These are phyloP conservation scores for Bagarius yarrelli DNA, from an alignment of 2,113 vertebrate species.

Conservation along the genomic window DNA sequence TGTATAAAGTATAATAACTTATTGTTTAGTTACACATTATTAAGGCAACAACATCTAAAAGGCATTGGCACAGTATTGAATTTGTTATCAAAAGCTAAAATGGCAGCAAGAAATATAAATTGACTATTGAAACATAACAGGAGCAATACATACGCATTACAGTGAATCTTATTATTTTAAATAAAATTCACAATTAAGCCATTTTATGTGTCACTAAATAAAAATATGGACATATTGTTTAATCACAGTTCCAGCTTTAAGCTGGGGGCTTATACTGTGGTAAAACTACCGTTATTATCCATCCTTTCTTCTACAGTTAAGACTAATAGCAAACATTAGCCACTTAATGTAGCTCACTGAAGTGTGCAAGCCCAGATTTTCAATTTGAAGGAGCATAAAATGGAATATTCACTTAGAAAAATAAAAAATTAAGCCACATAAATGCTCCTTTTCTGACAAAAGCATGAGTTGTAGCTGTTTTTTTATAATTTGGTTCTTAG, in stretches of 20 bases:
- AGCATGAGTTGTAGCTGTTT: background rate
- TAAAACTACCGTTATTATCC: constrained; percentile 13
- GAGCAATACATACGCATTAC: background rate
- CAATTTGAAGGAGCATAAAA: background rate
- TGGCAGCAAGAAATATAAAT: background rate
- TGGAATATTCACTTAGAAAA: background rate
- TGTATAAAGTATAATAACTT: background rate
- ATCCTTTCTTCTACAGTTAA: background rate
- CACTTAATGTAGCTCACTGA: background rate
- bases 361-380: constrained; percentile 16
- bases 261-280: background rate
- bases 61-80: background rate
- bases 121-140: background rate
- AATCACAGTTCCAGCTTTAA: background rate
- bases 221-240: background rate
- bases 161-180: background rate
- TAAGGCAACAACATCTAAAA: background rate
- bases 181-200: background rate
- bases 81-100: background rate
- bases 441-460: background rate
- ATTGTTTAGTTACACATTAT: background rate
- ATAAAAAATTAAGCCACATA: constrained; percentile 15
- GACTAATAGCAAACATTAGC: constrained; percentile 14
- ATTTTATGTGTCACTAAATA: background rate
- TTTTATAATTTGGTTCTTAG: background rate